A percentile compares a stretch with the other conserved stretches of the same genome.
Conservation (phyloP, 2,113 vertebrate genomes). For the Elgaria multicarinata region DNA sequence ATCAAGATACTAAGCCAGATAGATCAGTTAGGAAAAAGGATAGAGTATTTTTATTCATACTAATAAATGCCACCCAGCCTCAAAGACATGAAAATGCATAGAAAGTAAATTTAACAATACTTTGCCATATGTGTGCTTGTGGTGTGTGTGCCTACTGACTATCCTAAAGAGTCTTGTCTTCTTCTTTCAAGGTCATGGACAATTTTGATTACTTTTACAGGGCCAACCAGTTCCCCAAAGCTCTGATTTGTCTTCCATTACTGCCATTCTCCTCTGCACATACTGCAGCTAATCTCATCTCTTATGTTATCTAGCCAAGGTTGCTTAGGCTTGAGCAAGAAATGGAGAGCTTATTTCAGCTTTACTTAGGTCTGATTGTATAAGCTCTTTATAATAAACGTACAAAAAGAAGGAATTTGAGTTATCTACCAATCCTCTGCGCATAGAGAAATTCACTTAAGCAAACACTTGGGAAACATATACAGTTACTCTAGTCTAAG, state of each 20-base stretch:
- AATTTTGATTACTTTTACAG: neutral
- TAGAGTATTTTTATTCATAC: neutral
- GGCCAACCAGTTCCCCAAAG: neutral
- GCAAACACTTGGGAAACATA: neutral
- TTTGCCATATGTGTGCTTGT: neutral
- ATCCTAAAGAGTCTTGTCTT: neutral
- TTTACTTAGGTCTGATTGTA: neutral
- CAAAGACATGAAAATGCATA: neutral
- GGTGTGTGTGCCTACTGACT: neutral
- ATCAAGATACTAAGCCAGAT: neutral
- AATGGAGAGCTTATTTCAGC: neutral
- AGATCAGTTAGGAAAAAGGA: neutral
- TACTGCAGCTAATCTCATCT: constrained; percentile 7
- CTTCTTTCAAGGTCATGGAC: neutral
- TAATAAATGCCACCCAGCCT: neutral
- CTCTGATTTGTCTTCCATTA: neutral
- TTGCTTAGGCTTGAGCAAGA: neutral
- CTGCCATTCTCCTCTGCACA: neutral
- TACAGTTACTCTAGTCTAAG: accelerated
- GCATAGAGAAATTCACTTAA: constrained; percentile 1
- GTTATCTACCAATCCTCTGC: neutral
- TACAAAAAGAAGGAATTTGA: neutral
- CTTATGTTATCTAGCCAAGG: constrained; percentile 1
- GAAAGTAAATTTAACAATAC: neutral
- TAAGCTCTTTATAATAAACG: neutral